Base-by-base conservation (phyloP, 2,888 invertebrate genomes). In the Macrostomum cliftonense region DNA sequence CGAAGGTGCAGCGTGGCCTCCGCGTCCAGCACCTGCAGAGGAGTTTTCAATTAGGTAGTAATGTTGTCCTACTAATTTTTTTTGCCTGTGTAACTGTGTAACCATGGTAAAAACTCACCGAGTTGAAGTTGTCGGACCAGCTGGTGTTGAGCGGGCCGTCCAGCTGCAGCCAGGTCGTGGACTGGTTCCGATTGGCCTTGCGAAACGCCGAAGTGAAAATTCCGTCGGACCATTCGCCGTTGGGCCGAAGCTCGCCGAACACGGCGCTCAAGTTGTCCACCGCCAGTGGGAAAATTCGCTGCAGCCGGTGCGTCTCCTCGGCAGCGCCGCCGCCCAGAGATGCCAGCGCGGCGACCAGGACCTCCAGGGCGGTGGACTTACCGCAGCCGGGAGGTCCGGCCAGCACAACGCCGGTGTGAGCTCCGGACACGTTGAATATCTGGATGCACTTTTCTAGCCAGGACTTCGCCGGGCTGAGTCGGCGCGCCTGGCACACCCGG, bases 361-460 rank as follows among this genome's bases (percentile, higher is more conserved):
- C 60, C 53, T 65, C 61, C 13, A 69, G 60, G 51, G 65, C 63
- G 12, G 63, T 61, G 7, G 66, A 66, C 53, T 69, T 69, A 12
- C 69, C 69, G 57, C 62, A 63, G 36, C 67, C 64, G 2, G 69
- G 61, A 4, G 66, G 65, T 2, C 69, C 69, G 45, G 65, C 66
- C 12, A 69, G 60, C 43, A 69, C 63, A 38, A 69, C 58, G 47
- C 49, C 67, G 28, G 20, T 14, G 52, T 66, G 64, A 19, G 64
- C 63, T 48, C 61, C 59, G 19, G 67, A 62, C 16, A 67, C 55
- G 40, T 59, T 58, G 54, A 62, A 64, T 37, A 69, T 60, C 55
- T 68, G 67, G 52, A 60, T 52, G 55, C 65, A 65, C 52, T 66
- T 65, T 38, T 59, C 59, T 4, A 66, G 55, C 67, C 67, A 68